Evolutionary conservation across 2,888 invertebrate genomes (phyloP).

Genomic region (Smittia sp.): DNA sequence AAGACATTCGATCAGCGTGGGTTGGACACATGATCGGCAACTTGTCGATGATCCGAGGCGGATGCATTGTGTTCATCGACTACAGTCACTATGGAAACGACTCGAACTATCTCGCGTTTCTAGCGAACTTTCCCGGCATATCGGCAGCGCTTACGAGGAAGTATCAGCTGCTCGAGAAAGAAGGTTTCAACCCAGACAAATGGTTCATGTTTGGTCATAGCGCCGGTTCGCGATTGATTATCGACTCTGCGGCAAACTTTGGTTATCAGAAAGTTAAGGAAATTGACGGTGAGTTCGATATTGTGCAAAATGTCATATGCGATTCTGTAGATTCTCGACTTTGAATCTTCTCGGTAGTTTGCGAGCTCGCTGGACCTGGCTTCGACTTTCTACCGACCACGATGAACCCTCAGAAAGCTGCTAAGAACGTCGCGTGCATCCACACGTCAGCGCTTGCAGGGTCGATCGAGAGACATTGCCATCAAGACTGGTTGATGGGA

Average conservation of each 20-base stretch:
- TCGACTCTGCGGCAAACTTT: not conserved
- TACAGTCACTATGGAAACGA: not conserved
- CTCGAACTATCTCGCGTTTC: not conserved
- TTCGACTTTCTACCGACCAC: not conserved
- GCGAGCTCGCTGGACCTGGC: not conserved
- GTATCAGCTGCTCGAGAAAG: not conserved
- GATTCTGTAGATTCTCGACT: too few species aligned
- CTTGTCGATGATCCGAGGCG: not conserved
- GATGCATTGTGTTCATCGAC: conserved; percentile 27
- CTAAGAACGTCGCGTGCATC: conserved; percentile 25
- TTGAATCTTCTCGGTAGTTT: too few species aligned
- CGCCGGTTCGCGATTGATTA: not conserved
- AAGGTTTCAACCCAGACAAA: not conserved
- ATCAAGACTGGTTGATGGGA: conserved; percentile 31
- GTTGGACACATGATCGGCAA: not conserved
- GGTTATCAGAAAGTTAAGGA: not conserved
- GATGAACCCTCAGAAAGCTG: not conserved
- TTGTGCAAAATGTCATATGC: too few species aligned
- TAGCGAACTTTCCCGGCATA: not conserved
- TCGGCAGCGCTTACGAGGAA: not conserved
- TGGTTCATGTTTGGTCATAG: not conserved
- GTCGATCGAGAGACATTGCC: not conserved
- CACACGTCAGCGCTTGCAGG: conserved; percentile 9
- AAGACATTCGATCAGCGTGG: conserved; percentile 19
- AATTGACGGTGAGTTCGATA: not conserved